Evolutionary conservation across 2,113 vertebrate species (phyloP), one percentile per base, ranked within the genome.

Genomic region (Arvicanthis niloticus): DNA sequence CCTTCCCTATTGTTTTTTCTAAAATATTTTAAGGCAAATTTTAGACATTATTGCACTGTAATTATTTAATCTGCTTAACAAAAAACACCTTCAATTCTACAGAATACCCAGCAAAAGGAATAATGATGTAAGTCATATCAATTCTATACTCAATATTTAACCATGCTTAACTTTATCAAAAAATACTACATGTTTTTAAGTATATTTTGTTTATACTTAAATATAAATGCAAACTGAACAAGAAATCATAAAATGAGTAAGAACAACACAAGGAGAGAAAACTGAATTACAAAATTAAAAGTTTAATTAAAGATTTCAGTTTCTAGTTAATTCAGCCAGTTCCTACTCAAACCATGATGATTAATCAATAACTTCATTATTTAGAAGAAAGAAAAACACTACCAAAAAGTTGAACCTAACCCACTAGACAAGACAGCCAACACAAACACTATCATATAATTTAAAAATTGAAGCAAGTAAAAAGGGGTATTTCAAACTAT

Each of bases 321-420:
- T 95, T 94, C 58, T 56, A 95, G 40, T 60, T 84, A 68, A 72
- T 68, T 81, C 58, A 88, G 53, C 19, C 78, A 70, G 29, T 67
- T 93, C 82, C 89, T 34, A 19, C 91, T 26, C 73, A 67, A 21
- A 89, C 37, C 5, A 93, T 11, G 48, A 60, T 80, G 37, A 90
- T 93, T 89, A 96, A 94, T 88, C 81, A 96, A 93, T 88, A 76
- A 89, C 31, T 93, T 94, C 60, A 92, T 42, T 88, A 94, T 95
- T 91, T 70, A 91, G 92, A 91, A 26, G 22, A 87, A 94, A 96
- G 56, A 89, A 96, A 91, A 96, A 65, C 34, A 93, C 40, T 89
- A 53, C 62, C 91, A 93, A 93, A 91, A 92, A 88, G 53, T 53
- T 97, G 85, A 78, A 93, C 37, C 86, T 89, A 88, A 67, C 89